phyloP scores from a whole-genome alignment of 2,888 invertebrate genomes.

The Hylaea fasciaria region DNA sequence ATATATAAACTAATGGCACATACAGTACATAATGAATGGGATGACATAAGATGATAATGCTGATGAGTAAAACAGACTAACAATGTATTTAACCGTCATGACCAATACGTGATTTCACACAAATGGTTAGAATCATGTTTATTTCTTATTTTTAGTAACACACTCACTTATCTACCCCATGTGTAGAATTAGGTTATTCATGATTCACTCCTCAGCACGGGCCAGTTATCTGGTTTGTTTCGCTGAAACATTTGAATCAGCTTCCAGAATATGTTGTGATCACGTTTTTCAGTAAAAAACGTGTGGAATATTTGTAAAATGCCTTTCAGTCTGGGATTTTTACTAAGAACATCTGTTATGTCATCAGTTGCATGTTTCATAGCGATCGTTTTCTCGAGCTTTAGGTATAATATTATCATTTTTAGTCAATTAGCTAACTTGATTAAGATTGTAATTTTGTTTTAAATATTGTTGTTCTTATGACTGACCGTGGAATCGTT shows the following conservation, averaged over 20 bases:
- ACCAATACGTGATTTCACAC: constrained; percentile 24
- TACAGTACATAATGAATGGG: no score
- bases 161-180: constrained; percentile 30
- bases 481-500: no score
- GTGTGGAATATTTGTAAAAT: constrained; percentile 12
- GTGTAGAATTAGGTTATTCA: constrained; percentile 31
- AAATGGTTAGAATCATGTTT: constrained; percentile 17
- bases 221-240: constrained; percentile 26
- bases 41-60: neutral
- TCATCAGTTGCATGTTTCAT: neutral
- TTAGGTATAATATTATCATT: neutral
- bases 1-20: no score
- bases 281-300: constrained; percentile 15
- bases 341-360: neutral
- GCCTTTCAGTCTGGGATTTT: neutral
- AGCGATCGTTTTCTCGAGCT: neutral
- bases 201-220: constrained; percentile 31
- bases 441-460: no score
- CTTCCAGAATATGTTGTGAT: constrained; percentile 20
- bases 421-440: no score
- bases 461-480: no score
- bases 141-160: constrained; percentile 29
- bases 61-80: constrained; percentile 3
- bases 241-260: constrained; percentile 30
- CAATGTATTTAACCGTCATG: constrained; percentile 13